These are phyloP conservation scores for Chaenodraco wilsoni DNA, from an alignment of 2,797 vertebrate genomes.

Conservation along the genomic window DNA sequence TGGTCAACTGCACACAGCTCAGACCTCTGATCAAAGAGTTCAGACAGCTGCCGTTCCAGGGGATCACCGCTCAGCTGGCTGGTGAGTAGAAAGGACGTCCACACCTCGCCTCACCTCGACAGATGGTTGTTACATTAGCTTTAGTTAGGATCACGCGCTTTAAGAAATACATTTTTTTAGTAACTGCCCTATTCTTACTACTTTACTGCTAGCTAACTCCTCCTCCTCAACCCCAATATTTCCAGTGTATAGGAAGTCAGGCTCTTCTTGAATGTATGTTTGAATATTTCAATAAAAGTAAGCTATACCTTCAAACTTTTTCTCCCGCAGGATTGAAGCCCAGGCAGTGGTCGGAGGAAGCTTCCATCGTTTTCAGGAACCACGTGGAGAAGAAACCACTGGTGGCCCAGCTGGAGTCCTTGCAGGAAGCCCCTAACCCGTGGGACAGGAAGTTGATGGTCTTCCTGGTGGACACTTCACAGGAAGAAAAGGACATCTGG, in stretches of 20 bases:
- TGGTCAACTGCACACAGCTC: conserved; percentile 87
- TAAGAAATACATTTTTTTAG: not conserved
- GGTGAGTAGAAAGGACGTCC: conserved; percentile 76
- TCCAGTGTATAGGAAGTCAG: too few species aligned
- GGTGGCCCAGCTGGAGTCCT: conserved; percentile 91
- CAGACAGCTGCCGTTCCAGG: conserved; percentile 92
- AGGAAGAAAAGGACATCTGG: conserved; percentile 94
- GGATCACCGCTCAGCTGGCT: conserved; percentile 92
- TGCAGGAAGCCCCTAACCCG: conserved; percentile 84
- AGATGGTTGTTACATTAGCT: not conserved
- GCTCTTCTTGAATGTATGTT: not conserved
- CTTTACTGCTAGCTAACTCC: not conserved
- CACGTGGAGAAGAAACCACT: conserved; percentile 97
- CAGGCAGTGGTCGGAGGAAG: conserved; percentile 95
- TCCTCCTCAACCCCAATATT: not conserved
- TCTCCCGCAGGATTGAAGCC: conserved; percentile 86
- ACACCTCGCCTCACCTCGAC: not conserved
- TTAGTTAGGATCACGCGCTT: too few species aligned
- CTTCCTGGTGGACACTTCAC: conserved; percentile 94
- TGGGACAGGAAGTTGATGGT: conserved; percentile 93
- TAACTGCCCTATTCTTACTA: not conserved
- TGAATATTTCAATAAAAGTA: not conserved
- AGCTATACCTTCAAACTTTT: not conserved
- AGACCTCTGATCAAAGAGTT: conserved; percentile 87
- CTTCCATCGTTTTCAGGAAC: conserved; percentile 96